Base-by-base conservation (phyloP, 1,140 invertebrate genomes). In the Agrypnia vestita region DNA sequence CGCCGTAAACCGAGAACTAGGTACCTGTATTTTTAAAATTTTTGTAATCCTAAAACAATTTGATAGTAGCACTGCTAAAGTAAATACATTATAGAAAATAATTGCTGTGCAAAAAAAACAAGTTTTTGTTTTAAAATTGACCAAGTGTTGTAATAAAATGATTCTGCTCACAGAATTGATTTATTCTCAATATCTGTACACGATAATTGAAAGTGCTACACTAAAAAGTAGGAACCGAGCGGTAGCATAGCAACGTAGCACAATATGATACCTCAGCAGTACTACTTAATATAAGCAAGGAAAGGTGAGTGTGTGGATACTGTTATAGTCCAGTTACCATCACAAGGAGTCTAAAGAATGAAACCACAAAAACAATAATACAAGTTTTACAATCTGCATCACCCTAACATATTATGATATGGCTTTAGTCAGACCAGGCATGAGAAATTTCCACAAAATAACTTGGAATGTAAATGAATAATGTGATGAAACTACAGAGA, bases 281-380 rank as follows among this genome's bases (percentile, higher is more conserved):
- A 17, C 47, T 78, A 77, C 44, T 53, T n/a, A 43, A 17, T 13
- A 72, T 59, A 76, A 83, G 82, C 79, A 85, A 87, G 87, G 87
- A 87, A 88, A 89, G 88, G 88, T 88, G 88, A 86, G 86, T 85
- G 87, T 88, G 88, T 87, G 86, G 87, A 87, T 86, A 85, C 86
- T 85, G 87, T 85, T 85, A 84, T 85, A 84, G 84, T 84, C 86
- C 86, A 86, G 86, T 77, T 84, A 85, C 84, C 86, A 85, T 80
- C 82, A 83, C 82, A 83, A 59, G 47, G 62, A 82, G 75, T 78
- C 67, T 62, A 76, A 53, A 79, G 61, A 76, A 72, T 72, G 51
- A 80, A 61, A 80, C 35, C 43, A 80, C 53, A 80, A 35, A 71
- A 73, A 78, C 46, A 74, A 79, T 47, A 46, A 64, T 46, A 77